Evolutionary conservation across 30 jellyfish, hydroid and myxozoan species (phyloP).

Genomic region (Aurelia aurita): DNA sequence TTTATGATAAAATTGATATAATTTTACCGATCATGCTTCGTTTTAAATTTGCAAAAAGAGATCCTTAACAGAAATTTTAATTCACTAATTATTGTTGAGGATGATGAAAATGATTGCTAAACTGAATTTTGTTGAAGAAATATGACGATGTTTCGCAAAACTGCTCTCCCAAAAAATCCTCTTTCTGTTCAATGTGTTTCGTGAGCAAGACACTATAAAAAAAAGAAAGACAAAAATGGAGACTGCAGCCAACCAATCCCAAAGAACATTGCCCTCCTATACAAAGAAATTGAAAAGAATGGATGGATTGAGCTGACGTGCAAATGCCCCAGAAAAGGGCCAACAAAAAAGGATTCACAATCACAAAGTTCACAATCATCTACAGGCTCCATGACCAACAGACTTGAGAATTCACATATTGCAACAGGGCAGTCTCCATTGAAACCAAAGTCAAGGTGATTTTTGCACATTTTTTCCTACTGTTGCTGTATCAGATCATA

Average conservation of each 20-base stretch:
- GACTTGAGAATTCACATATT: slow-evolving; percentile 36
- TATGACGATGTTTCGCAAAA: no score
- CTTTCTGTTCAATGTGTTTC: no score
- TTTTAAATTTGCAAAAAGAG: no score
- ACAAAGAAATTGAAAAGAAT: slow-evolving; percentile 78
- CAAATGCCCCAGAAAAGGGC: slow-evolving; percentile 84
- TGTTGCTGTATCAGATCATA: no score
- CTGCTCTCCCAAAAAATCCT: no score
- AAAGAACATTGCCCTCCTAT: slow-evolving; percentile 51
- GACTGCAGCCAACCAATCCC: slow-evolving; percentile 53
- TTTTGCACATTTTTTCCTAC: background rate
- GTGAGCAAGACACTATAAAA: no score
- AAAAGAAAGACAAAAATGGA: slow-evolving; percentile 25
- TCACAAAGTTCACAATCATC: slow-evolving; percentile 45
- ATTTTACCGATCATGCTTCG: no score
- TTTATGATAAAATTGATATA: no score
- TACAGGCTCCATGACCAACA: slow-evolving; percentile 38
- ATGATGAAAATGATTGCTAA: no score
- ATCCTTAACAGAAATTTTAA: no score
- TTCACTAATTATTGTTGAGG: no score
- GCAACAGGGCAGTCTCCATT: slow-evolving; percentile 48
- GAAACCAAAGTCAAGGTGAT: slow-evolving; percentile 45
- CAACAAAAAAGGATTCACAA: slow-evolving; percentile 40
- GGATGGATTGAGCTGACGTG: slow-evolving; percentile 62
- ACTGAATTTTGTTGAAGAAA: no score